Base-by-base conservation (phyloP, 2,888 invertebrate species). In the Spilarctia lutea region DNA sequence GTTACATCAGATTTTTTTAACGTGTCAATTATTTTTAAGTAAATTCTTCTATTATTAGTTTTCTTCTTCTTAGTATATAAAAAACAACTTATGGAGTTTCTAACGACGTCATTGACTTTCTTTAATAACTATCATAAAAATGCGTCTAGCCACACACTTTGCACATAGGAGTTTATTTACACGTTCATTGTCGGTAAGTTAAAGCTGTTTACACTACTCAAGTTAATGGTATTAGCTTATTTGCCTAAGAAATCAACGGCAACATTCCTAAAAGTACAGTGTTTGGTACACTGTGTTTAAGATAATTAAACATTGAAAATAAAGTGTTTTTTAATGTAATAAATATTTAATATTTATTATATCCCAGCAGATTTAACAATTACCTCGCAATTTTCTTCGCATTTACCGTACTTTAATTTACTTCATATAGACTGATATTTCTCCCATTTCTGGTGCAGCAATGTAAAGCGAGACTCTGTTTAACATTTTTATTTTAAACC, bases 171-270 rank as follows among this genome's bases (percentile, higher is more conserved):
- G 30, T 27, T 52, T 79, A 68, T 71, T 81, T 74, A 72, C n/a
- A 78, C 78, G 75, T 67, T 74, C 71, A 78, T 83, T 73, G 75
- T 63, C 68, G 68, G 66, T 35, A 76, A 78, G 79, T 27, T 66
- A 73, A 83, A 83, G n/a, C 10, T 56, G 52, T 56, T 56, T 56
- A n/a, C 73, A 81, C 65, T 72, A 75, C 68, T 56, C 52, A 68
- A 35, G 74, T 65, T 75, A 74, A 76, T 79, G 74, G 75, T 77
- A 71, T 82, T 77, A 70, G 73, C 70, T 75, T 60, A 73, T 77
- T 76, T 75, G 16, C 16, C 45, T 48, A 39, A 45, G 60, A 76
- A 72, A 27, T 35, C 24, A 67, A 30, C 68, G 45, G 65, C 68
- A 67, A 63, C 63, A 78, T 75, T 72, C 65, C 65, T 60, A 65